These are phyloP conservation scores for Drosophila ogumai DNA, from an alignment of 1,140 invertebrate species.

Conservation along the genomic window DNA sequence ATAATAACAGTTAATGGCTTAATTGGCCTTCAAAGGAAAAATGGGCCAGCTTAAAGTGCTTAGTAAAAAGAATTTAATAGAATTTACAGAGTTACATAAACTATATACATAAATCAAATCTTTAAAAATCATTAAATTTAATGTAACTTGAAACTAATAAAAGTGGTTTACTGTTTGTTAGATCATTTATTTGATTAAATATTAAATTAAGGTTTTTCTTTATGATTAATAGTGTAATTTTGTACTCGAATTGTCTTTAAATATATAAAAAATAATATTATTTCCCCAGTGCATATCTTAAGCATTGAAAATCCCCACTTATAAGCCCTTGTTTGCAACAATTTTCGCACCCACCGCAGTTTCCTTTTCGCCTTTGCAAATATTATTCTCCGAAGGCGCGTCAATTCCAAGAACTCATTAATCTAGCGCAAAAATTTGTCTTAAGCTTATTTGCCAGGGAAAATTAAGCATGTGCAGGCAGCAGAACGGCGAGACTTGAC, in stretches of 20 bases:
- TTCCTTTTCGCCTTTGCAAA: slow-evolving; percentile 30
- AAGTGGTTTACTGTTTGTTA: too few relatives aligned
- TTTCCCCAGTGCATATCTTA: slow-evolving; percentile 2
- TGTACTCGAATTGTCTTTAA: background rate
- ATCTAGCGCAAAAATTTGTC: slow-evolving; percentile 67
- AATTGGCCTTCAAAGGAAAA: slow-evolving; percentile 9
- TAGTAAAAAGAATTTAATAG: background rate
- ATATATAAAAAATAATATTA: background rate
- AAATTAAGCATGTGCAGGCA: slow-evolving; percentile 61
- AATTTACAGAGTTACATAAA: too few relatives aligned
- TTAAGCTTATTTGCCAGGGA: slow-evolving; percentile 70
- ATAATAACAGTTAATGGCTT: slow-evolving; percentile 17
- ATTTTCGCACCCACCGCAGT: slow-evolving; percentile 8
- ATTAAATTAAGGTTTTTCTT: too few relatives aligned
- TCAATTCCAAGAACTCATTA: slow-evolving; percentile 65
- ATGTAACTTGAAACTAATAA: too few relatives aligned
- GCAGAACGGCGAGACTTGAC: slow-evolving; percentile 59
- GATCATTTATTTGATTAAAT: too few relatives aligned
- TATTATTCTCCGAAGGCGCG: slow-evolving; percentile 38
- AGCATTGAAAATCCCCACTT: background rate
- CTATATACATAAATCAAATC: too few relatives aligned
- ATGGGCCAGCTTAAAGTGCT: background rate
- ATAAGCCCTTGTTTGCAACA: slow-evolving; percentile 3
- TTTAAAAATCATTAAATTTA: too few relatives aligned
- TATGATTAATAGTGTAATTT: too few relatives aligned